Evolutionary conservation across 2,888 invertebrate genomes (phyloP).

Genomic region (Amphipoea oculea): DNA sequence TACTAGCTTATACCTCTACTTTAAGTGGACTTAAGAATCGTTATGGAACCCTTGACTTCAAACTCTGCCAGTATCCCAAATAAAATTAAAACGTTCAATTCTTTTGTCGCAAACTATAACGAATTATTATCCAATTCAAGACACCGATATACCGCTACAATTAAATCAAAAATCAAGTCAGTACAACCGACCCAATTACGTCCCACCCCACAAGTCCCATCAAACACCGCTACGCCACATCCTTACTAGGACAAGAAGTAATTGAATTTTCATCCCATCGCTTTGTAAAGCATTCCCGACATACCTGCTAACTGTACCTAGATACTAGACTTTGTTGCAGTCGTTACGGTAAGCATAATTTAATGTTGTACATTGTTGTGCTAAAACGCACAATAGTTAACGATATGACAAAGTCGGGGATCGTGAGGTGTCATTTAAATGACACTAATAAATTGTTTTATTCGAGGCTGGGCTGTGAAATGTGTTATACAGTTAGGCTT

Average conservation of each 20-base stretch:
- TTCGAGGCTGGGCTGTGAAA: slow-evolving; percentile 23
- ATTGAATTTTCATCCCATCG: slow-evolving; percentile 56
- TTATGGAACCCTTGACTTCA: neutral
- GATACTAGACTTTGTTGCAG: slow-evolving; percentile 42
- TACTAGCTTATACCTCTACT: neutral
- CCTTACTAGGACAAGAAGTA: slow-evolving; percentile 41
- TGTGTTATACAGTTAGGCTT: slow-evolving; percentile 23
- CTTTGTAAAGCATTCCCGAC: slow-evolving; percentile 57
- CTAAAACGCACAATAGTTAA: slow-evolving; percentile 55
- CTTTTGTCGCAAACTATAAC: neutral
- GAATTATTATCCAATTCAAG: neutral
- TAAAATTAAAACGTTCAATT: neutral
- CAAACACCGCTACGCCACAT: slow-evolving; percentile 35
- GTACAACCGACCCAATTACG: slow-evolving; percentile 37
- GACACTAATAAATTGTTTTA: slow-evolving; percentile 52
- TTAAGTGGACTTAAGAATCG: neutral
- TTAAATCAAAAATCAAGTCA: slow-evolving; percentile 2
- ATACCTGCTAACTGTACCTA: slow-evolving; percentile 51
- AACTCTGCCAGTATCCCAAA: neutral
- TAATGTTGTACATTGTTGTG: slow-evolving; percentile 55
- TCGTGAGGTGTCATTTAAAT: slow-evolving; percentile 60
- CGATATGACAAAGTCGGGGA: slow-evolving; percentile 47
- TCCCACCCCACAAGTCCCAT: slow-evolving; percentile 7
- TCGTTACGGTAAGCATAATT: slow-evolving; percentile 56
- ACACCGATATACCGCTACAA: neutral